A percentile compares a stretch with the other conserved stretches of the same genome.
These are phyloP conservation scores for Hippocampus zosterae DNA, from an alignment of 2,113 vertebrate species.

Conservation along the genomic window DNA sequence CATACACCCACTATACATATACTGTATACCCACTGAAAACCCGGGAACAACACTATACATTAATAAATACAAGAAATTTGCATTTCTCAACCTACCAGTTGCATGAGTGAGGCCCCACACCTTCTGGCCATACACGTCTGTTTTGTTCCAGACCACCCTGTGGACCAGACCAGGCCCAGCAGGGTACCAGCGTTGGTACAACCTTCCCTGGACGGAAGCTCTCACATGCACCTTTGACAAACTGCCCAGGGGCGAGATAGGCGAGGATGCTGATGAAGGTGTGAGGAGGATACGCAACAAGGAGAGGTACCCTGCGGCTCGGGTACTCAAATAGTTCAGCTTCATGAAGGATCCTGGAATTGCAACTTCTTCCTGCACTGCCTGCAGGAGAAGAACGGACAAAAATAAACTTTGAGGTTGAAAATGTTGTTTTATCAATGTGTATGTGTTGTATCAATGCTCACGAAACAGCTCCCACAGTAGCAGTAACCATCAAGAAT, in stretches of 20 bases:
- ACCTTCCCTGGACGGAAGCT: slow-evolving; percentile 85
- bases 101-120: slow-evolving; percentile 90
- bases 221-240: slow-evolving; percentile 91
- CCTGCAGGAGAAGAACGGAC: slow-evolving; percentile 73
- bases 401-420: slow-evolving; percentile 1
- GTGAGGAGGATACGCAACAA: slow-evolving; percentile 88
- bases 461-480: background rate
- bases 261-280: slow-evolving; percentile 75
- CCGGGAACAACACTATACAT: background rate
- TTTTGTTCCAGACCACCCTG: slow-evolving; percentile 95
- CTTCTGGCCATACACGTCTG: slow-evolving; percentile 94
- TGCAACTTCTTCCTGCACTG: slow-evolving; percentile 89
- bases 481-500: too few species aligned
- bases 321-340: slow-evolving; percentile 91
- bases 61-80: background rate
- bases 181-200: slow-evolving; percentile 93
- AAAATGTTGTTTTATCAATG: slow-evolving; percentile 16
- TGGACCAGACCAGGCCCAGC: slow-evolving; percentile 88
- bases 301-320: slow-evolving; percentile 89
- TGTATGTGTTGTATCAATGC: too few species aligned
- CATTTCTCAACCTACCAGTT: slow-evolving; percentile 76
- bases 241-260: slow-evolving; percentile 66
- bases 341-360: slow-evolving; percentile 91
- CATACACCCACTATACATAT: background rate
- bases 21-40: background rate